Base-by-base conservation (phyloP, 2,888 invertebrate genomes). In the Nymphalis urticae region DNA sequence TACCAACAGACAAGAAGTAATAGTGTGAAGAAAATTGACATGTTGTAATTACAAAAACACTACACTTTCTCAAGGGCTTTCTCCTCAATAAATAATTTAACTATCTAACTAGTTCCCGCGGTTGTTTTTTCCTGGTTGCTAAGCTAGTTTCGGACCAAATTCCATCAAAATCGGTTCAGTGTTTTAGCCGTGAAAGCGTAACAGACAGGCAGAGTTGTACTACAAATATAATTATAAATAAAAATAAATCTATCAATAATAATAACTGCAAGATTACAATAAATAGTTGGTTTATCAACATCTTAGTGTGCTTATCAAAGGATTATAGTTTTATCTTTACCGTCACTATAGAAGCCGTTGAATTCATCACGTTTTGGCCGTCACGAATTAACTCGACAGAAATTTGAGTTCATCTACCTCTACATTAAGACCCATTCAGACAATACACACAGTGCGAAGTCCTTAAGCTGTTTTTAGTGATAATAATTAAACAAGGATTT, bases 321-420 rank as follows among this genome's bases (percentile, higher is more conserved):
- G 66, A 62, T 66, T 66, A 66, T 17, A 54, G 48, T 66, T 66
- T 54, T n/a, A n/a, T 62, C 66, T 56, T 21, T 27, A 47, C 32
- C 61, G 36, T 62, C 66, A 62, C 60, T 42, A 69, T 50, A 62
- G 69, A 65, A 69, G 64, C 69, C 64, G 56, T 64, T 65, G 65
- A 61, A 69, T 64, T 62, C 64, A 62, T 69, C 69, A 64, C 64
- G 64, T 62, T 73, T 42, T 58, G 56, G 32, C 56, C 60, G 60
- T 61, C 70, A 67, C 60, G 62, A 69, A 65, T 69, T 62, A 19
- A 65, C 61, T 27, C 50, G 48, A 50, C 42, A 19, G 32, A 16
- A 32, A 7, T 56, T 32, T 50, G 61, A 54, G 58, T 50, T 65
- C 64, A 54, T 65, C 27, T 65, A 65, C 65, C 65, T 62, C 19